Base-by-base conservation (phyloP, 2,113 vertebrate species). In the Trogon melanurus region DNA sequence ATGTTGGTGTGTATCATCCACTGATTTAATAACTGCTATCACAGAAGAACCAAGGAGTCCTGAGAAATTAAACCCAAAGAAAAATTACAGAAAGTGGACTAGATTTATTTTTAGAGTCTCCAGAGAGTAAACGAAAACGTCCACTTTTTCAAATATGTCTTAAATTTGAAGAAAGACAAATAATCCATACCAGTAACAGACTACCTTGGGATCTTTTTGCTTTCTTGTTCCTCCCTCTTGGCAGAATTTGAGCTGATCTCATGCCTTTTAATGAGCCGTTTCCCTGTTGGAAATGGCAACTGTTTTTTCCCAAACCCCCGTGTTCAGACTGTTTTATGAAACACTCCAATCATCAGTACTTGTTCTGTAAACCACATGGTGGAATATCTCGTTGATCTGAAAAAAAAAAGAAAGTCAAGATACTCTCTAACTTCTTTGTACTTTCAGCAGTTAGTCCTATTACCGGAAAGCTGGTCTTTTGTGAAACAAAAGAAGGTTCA, bases 141-240 rank as follows among this genome's bases (percentile, higher is more conserved):
- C 21, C 15, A 16, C 48, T 84, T 74, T 71, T 34, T 84, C 79
- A 92, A 93, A 72, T 58, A 80, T 32, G 25, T 75, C 86, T 86
- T 82, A 67, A 95, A 85, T 85, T 79, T 84, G 67, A 91, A 91
- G 66, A 51, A 75, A 87, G 62, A 73, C 87, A 95, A 89, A 95
- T 71, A 94, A 87, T 61, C 81, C 65, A 65, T 60, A 51, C 61
- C 25, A 91, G 45, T n/a, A 89, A 71, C 45, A 82, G 74, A 48
- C 38, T 74, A 72, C 27, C 69, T 67, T 50, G 93, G 89, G 86
- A 94, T 91, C 32, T 79, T 61, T 87, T 69, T 36, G 44, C 83
- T 29, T 45, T 60, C 83, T 64, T 71, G 14, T 67, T 95, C 86
- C 86, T 95, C 70, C n/a, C 86, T 91, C 48, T 72, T 89, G 91